Evolutionary conservation across 2,888 invertebrate species (phyloP).

Genomic region (Drosophila putrida): DNA sequence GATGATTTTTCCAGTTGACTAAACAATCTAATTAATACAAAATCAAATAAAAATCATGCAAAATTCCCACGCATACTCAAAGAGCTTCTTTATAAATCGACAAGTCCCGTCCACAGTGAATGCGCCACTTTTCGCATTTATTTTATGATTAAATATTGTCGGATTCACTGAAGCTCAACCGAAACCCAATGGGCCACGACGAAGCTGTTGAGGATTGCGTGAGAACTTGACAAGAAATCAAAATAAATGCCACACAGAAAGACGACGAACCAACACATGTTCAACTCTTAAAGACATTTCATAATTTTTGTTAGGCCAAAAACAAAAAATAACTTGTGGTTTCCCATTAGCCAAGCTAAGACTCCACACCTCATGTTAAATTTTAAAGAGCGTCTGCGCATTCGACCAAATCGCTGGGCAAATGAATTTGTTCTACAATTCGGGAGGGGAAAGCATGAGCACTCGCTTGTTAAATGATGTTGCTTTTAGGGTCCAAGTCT

Average conservation of each 20-base stretch:
- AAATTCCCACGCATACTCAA: conserved; percentile 69
- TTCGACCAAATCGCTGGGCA: conserved; percentile 31
- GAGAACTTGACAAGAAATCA: conserved; percentile 63
- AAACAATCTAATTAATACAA: conserved; percentile 58
- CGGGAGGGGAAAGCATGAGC: conserved; percentile 11
- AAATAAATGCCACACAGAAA: conserved; percentile 45
- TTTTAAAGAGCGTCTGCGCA: conserved; percentile 22
- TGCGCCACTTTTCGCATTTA: conserved; percentile 60
- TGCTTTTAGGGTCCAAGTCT: conserved; percentile 16
- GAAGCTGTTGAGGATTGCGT: conserved; percentile 44
- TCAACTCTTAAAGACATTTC: conserved; percentile 36
- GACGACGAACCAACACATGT: background rate
- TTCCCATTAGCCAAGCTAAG: conserved; percentile 26
- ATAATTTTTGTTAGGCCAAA: conserved; percentile 46
- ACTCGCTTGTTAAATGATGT: conserved; percentile 45
- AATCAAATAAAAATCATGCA: conserved; percentile 28
- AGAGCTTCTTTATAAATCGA: conserved; percentile 57
- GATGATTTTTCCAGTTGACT: conserved; percentile 51
- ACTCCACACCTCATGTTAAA: background rate
- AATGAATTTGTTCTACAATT: conserved; percentile 37
- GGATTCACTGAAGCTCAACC: conserved; percentile 69
- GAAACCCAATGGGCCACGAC: conserved; percentile 61
- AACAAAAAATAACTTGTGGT: conserved; percentile 44
- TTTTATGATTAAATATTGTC: conserved; percentile 72
- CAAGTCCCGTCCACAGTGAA: conserved; percentile 31